Percentiles rank a stretch among this genome's conserved stretches.
These are phyloP conservation scores for Sylvicapra grimmia DNA, from an alignment of 2,113 vertebrate species.

Conservation along the genomic window DNA sequence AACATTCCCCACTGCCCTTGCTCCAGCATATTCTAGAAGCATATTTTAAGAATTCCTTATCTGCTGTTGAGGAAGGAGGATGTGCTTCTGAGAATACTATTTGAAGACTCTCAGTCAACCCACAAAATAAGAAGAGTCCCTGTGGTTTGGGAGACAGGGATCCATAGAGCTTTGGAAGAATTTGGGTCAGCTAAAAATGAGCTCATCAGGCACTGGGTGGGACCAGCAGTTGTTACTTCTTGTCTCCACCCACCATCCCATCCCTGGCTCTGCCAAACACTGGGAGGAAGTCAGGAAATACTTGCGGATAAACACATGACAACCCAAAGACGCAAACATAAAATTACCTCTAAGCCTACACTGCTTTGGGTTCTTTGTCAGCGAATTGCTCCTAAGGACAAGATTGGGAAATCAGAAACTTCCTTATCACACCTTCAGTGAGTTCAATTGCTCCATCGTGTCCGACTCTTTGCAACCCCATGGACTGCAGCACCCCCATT, in stretches of 20 bases:
- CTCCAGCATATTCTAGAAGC: neutral
- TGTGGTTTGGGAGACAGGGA: neutral
- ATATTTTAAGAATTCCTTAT: neutral
- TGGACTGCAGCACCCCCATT: neutral
- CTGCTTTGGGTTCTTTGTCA: conserved; percentile 18
- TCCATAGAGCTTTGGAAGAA: neutral
- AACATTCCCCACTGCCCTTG: neutral
- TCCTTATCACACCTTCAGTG: neutral
- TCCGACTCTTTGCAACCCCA: neutral
- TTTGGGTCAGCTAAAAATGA: neutral
- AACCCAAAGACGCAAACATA: neutral
- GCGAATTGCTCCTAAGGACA: neutral
- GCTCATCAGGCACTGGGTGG: neutral
- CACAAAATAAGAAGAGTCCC: neutral
- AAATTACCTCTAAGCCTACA: conserved; percentile 20
- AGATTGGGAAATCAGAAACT: neutral
- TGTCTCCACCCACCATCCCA: neutral
- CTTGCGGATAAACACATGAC: conserved; percentile 5
- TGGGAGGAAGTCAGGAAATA: conserved; percentile 12
- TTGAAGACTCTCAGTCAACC: neutral
- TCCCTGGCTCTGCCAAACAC: neutral
- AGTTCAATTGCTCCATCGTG: neutral
- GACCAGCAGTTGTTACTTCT: neutral
- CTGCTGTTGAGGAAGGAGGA: neutral
- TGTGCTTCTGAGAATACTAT: neutral